A percentile compares a stretch with the other conserved stretches of the same genome.
These are phyloP conservation scores for Megalops cyprinoides DNA, from an alignment of 2,797 vertebrate genomes.

Conservation along the genomic window DNA sequence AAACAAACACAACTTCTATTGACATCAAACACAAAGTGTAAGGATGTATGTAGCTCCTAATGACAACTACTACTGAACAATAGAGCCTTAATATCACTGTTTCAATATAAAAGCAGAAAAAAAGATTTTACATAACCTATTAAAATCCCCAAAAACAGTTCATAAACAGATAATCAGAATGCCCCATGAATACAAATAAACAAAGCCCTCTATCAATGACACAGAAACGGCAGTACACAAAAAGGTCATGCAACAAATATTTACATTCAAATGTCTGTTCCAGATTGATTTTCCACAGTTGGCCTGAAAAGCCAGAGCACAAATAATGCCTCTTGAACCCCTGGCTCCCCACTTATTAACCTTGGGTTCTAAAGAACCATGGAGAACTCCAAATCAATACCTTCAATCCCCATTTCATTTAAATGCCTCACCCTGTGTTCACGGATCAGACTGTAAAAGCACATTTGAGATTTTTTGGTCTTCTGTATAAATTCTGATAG, in stretches of 20 bases:
- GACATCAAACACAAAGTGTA: too few species aligned
- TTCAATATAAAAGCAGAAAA: too few species aligned
- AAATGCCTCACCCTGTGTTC: slow-evolving; percentile 53
- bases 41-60: too few species aligned
- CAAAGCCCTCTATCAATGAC: slow-evolving; percentile 20
- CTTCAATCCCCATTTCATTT: slow-evolving; percentile 50
- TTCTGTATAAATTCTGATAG: slow-evolving; percentile 68
- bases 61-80: too few species aligned
- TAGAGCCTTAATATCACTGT: too few species aligned
- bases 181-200: not conserved
- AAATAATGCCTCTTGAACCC: slow-evolving; percentile 8
- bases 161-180: not conserved
- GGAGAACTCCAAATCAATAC: slow-evolving; percentile 41
- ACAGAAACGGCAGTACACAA: slow-evolving; percentile 33
- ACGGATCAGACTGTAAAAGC: slow-evolving; percentile 62
- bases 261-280: slow-evolving; percentile 17
- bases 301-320: slow-evolving; percentile 6
- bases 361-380: slow-evolving; percentile 35
- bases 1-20: too few species aligned
- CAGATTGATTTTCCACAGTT: slow-evolving; percentile 32
- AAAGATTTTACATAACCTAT: too few species aligned
- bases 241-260: slow-evolving; percentile 22
- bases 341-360: slow-evolving; percentile 44
- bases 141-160: not conserved
- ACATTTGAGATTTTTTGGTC: slow-evolving; percentile 69